Base-by-base conservation (phyloP, 1,140 invertebrate genomes). In the Tetramorium parvispinum region DNA sequence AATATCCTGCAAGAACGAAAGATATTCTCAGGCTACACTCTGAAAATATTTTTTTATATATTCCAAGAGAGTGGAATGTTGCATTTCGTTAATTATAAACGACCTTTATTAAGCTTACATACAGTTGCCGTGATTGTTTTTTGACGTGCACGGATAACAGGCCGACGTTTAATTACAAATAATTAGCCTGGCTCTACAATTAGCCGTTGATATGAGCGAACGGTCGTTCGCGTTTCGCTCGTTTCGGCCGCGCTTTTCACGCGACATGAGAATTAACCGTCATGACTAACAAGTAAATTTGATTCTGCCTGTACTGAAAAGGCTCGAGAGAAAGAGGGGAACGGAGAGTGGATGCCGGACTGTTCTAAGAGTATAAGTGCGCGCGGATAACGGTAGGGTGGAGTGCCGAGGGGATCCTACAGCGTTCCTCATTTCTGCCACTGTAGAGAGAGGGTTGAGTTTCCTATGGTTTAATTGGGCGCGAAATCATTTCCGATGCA, bases 401-500 rank as follows among this genome's bases (percentile, higher is more conserved):
- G 88, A 85, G 88, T 86, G 78, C 81, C 88, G 63, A 59, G 13
- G 6, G 24, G 8, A 21, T 46, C 75, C 87, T 57, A n/a, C 59
- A 49, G 55, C 71, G 21, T 55, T 51, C 89, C 57, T 86, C 77
- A 53, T 46, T 71, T 27, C 68, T 83, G 40, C 89, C 55, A 78
- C 71, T 77, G 73, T 85, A 85, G 73, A 88, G 91, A 91, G 91
- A 90, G 92, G 89, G 91, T 89, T 92, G 91, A 92, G 91, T 94
- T 94, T 94, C 93, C 93, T 93, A 93, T 93, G 93, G 94, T 93
- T 95, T 95, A 95, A 95, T 95, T 95, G 95, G 94, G 94, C 94
- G 94, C 92, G 93, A 95, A 95, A 95, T 95, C 91, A 95, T 95
- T 95, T 95, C 94, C 94, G 93, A 95, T 95, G 94, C 93, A 93